Evolutionary conservation across 2,797 vertebrate genomes (phyloP), one percentile per base, ranked within the genome.

Genomic region (Melanotaenia trifasciata): DNA sequence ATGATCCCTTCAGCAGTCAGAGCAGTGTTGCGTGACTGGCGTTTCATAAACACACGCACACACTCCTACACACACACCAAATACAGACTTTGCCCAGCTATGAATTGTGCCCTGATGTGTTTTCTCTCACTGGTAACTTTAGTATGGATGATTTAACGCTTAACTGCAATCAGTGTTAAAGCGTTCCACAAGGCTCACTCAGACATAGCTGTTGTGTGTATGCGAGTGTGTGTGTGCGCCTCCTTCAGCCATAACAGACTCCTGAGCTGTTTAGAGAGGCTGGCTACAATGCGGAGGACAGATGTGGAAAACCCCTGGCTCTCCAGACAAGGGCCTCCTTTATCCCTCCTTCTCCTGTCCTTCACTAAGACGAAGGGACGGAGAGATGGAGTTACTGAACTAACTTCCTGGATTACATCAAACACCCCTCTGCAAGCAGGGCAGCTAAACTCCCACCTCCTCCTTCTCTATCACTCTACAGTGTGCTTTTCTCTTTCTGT

Each of bases 351-450:
- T 87, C 87, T 89, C 81, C 87, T 86, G 89, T 91, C 91, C 88
- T 89, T 87, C 87, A 72, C 84, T 86, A 72, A 90, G 83, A 87
- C 78, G 83, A 70, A 76, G 84, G 78, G 90, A 93, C 38, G 91
- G 86, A 91, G 89, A 85, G 92, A 91, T 95, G 94, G 90, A 90
- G 92, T 95, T 95, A 94, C 94, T 93, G 94, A 95, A 93, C 93
- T 93, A 94, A 95, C 94, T 95, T 95, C 94, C 94, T 94, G 94
- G 93, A 94, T 95, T 94, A 93, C 93, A 94, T 94, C 93, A 94
- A 95, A 94, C 92, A 87, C 83, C 87, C 80, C 72, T 84, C 78
- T 86, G 86, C 77, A 83, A 75, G 82, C 85, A 74, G 72, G 70
- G 67, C 78, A 67, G 79, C 74, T 1, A 72, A 77, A 60, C 80